Conservation (phyloP, 2,888 invertebrate genomes). For the Cerastis leucographa region DNA sequence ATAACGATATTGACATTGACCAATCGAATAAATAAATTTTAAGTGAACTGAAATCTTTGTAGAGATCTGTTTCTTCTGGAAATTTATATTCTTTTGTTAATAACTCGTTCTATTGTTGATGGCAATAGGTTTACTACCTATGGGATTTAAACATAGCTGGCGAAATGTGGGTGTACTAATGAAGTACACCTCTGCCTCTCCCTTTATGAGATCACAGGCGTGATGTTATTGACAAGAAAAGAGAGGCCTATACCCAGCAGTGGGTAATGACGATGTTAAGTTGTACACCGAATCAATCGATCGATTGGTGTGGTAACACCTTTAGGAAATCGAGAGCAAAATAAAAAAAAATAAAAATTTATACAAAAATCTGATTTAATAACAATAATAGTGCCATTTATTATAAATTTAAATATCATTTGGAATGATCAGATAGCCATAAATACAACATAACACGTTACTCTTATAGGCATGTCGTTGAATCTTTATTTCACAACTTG, state of each 20-base stretch:
- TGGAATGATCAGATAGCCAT: constrained; percentile 80
- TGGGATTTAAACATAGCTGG: not conserved
- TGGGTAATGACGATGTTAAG: too few relatives aligned
- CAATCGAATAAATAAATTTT: constrained; percentile 30
- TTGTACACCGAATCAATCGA: too few relatives aligned
- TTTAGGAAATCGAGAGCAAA: not conserved
- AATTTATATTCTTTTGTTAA: not conserved
- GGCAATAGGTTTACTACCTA: not conserved
- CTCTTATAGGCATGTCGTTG: constrained; percentile 34
- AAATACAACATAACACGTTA: constrained; percentile 62
- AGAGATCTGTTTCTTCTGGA: too few relatives aligned
- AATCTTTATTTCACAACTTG: constrained; percentile 51
- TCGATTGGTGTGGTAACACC: too few relatives aligned
- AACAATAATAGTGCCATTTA: constrained; percentile 73
- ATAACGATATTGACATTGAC: constrained; percentile 3
- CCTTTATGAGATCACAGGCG: not conserved
- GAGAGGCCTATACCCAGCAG: too few relatives aligned
- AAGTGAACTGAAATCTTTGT: constrained; percentile 1
- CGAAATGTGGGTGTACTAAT: not conserved
- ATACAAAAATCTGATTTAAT: constrained; percentile 73
- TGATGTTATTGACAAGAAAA: not conserved
- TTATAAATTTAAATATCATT: constrained; percentile 65
- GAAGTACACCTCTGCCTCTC: not conserved
- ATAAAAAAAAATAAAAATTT: constrained; percentile 17
- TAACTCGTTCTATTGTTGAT: not conserved